These are phyloP conservation scores for Lordiphosa collinella DNA, from an alignment of 1,140 invertebrate genomes.

Conservation along the genomic window DNA sequence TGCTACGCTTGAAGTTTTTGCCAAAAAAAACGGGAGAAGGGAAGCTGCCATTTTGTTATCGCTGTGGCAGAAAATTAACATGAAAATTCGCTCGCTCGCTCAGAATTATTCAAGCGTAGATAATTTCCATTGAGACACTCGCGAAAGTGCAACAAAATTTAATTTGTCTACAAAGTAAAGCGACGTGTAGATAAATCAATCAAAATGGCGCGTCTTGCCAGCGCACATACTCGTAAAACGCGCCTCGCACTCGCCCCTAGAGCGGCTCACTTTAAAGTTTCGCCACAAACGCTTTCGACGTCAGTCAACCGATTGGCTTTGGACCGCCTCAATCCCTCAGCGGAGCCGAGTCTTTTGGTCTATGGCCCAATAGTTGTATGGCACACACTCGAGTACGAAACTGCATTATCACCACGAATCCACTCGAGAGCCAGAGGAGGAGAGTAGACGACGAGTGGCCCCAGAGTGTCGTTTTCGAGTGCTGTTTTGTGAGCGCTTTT, in stretches of 20 bases:
- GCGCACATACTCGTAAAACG: slow-evolving; percentile 15
- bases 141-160: slow-evolving; percentile 51
- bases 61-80: slow-evolving; percentile 57
- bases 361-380: slow-evolving; percentile 17
- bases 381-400: slow-evolving; percentile 28
- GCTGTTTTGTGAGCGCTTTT: slow-evolving; percentile 59
- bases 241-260: slow-evolving; percentile 13
- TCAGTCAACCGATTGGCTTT: slow-evolving; percentile 41
- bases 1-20: slow-evolving; percentile 61
- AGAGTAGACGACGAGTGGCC: slow-evolving; percentile 51
- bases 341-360: neutral
- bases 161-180: slow-evolving; percentile 74
- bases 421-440: slow-evolving; percentile 36
- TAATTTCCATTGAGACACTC: slow-evolving; percentile 75
- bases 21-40: slow-evolving; percentile 8
- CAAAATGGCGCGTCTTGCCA: slow-evolving; percentile 50
- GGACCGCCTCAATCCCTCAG: slow-evolving; percentile 13
- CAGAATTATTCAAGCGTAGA: slow-evolving; percentile 72
- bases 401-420: slow-evolving; percentile 68
- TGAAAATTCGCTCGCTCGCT: slow-evolving; percentile 53
- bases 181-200: slow-evolving; percentile 70
- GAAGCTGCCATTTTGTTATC: slow-evolving; percentile 62
- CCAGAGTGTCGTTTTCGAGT: slow-evolving; percentile 67
- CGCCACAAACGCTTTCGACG: slow-evolving; percentile 27
- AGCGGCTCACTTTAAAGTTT: slow-evolving; percentile 69